These are phyloP conservation scores for Xanthia icteritia DNA, from an alignment of 2,888 invertebrate species.

Conservation along the genomic window DNA sequence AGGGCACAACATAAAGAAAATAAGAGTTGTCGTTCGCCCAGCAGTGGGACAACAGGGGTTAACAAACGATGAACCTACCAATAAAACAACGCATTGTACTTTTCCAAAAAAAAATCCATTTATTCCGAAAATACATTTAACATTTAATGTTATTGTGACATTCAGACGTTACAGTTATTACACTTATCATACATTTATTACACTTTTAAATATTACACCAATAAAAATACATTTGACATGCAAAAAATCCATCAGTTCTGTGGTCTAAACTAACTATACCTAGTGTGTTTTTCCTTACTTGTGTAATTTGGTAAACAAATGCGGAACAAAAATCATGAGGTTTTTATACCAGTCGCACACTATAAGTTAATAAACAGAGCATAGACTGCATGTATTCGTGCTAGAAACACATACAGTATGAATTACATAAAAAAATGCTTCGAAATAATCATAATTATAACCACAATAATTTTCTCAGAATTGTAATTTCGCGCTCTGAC, in stretches of 20 bases:
- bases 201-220: constrained; percentile 6
- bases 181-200: not conserved
- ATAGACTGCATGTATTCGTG: no score
- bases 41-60: no score
- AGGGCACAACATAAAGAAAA: no score
- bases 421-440: no score
- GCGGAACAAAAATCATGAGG: not conserved
- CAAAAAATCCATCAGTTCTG: constrained; percentile 33
- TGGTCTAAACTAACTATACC: not conserved
- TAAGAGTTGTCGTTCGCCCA: no score
- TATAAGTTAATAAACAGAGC: no score
- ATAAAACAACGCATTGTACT: not conserved
- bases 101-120: constrained; percentile 30
- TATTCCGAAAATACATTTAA: constrained; percentile 50
- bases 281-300: not conserved
- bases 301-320: not conserved
- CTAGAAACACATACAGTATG: not conserved
- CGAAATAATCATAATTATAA: not conserved
- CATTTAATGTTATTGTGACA: constrained; percentile 38
- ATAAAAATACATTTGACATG: constrained; percentile 10
- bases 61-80: no score
- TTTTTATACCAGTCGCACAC: no score
- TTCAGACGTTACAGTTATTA: constrained; percentile 24
- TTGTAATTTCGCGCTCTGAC: not conserved
- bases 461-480: not conserved